Percentiles rank a stretch among this genome's conserved stretches.
Evolutionary conservation across 1,140 invertebrate species (phyloP).

Genomic region (Solen grandis): DNA sequence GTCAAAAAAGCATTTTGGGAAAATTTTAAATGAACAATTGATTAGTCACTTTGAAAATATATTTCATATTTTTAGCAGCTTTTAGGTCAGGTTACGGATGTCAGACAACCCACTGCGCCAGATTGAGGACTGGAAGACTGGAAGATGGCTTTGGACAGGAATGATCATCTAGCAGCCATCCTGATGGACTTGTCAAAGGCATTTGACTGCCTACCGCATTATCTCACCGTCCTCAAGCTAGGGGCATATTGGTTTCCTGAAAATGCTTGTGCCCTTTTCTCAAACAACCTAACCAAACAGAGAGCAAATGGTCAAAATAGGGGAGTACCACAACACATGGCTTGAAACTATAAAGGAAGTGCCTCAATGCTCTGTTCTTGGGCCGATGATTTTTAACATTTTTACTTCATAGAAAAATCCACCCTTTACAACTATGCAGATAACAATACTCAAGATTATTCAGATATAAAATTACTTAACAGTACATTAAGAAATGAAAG

Average conservation of each 20-base stretch:
- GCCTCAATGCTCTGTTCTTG: conserved; percentile 49
- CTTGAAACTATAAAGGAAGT: conserved; percentile 25
- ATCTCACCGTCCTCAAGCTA: neutral
- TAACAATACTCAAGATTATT: conserved; percentile 49
- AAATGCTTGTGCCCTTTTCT: neutral
- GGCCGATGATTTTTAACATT: conserved; percentile 47
- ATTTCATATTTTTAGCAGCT: neutral
- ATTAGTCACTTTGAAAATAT: neutral
- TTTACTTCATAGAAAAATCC: conserved; percentile 52
- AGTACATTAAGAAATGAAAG: conserved; percentile 19
- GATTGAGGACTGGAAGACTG: too few species aligned
- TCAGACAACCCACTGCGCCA: neutral
- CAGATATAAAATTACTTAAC: neutral
- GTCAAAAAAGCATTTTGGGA: neutral
- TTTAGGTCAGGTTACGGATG: neutral
- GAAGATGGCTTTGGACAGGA: too few species aligned
- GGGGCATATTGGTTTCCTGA: neutral
- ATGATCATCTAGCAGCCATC: neutral
- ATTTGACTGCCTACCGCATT: neutral
- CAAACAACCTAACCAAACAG: neutral
- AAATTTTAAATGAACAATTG: too few species aligned
- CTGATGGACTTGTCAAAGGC: conserved; percentile 8
- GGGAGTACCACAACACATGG: neutral
- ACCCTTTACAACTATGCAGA: conserved; percentile 56
- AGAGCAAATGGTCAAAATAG: conserved; percentile 48